phyloP scores from a whole-genome alignment of 2,888 invertebrate species.

The Drosophila algonquin region DNA sequence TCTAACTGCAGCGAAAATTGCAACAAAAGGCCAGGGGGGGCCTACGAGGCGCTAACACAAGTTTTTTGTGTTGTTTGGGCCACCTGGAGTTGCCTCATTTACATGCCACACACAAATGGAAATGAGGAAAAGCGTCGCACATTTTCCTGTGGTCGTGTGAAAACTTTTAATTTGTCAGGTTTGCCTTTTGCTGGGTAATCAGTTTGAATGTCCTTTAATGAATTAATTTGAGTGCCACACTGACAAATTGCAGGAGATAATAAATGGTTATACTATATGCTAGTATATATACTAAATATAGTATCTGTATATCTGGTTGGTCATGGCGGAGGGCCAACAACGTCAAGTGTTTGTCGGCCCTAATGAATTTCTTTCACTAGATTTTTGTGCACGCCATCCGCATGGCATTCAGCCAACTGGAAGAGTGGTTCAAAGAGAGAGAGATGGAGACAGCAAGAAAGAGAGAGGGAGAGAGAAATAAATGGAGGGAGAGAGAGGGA shows the following conservation, averaged over 20 bases:
- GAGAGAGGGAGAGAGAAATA: background rate
- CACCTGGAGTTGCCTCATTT: slow-evolving; percentile 61
- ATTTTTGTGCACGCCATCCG: slow-evolving; percentile 30
- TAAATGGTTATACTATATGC: slow-evolving; percentile 12
- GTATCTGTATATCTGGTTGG: background rate
- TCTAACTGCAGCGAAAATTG: slow-evolving; percentile 29
- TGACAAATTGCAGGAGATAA: slow-evolving; percentile 40
- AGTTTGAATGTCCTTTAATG: slow-evolving; percentile 31
- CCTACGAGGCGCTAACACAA: slow-evolving; percentile 11
- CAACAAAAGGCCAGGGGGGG: slow-evolving; percentile 30
- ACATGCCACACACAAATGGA: slow-evolving; percentile 55
- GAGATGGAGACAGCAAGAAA: background rate
- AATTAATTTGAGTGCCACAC: slow-evolving; percentile 54
- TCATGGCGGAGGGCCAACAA: slow-evolving; percentile 20
- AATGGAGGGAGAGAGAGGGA: background rate
- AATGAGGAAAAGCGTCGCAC: slow-evolving; percentile 40
- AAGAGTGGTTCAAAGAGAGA: slow-evolving; percentile 6
- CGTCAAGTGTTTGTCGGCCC: slow-evolving; percentile 34
- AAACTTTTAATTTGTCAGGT: slow-evolving; percentile 66
- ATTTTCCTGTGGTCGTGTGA: slow-evolving; percentile 40
- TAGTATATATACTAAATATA: background rate
- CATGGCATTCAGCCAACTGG: slow-evolving; percentile 61
- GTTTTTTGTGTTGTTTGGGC: slow-evolving; percentile 21
- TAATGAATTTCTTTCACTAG: slow-evolving; percentile 44
- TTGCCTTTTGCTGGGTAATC: no score